Percentiles rank a stretch among this genome's conserved stretches.
phyloP scores from a whole-genome alignment of 1,140 invertebrate genomes.

The Sarcophaga bullata region DNA sequence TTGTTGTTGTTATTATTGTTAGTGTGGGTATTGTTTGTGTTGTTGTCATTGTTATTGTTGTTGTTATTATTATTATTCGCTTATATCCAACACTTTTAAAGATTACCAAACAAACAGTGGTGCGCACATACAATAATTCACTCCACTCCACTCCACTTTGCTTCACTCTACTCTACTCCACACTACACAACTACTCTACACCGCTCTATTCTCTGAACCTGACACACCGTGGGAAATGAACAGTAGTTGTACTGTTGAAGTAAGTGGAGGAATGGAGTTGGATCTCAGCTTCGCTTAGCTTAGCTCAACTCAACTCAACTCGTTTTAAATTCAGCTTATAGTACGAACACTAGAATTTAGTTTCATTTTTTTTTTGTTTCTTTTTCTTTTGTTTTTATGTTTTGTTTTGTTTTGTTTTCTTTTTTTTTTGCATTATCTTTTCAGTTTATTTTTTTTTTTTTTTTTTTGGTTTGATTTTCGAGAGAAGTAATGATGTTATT shows the following conservation, averaged over 20 bases:
- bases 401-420: neutral
- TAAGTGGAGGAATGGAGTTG: conserved; percentile 36
- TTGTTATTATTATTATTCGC: neutral
- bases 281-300: neutral
- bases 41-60: neutral
- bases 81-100: neutral
- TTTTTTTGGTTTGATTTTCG: neutral
- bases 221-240: conserved; percentile 65
- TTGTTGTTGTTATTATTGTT: neutral
- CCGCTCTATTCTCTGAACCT: conserved; percentile 31
- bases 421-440: neutral
- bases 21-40: neutral
- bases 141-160: neutral
- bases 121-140: neutral
- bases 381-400: neutral
- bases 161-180: neutral
- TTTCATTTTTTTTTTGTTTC: neutral
- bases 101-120: neutral
- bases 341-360: neutral
- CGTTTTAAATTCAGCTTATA: too few relatives aligned
- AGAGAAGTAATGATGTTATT: conserved; percentile 15
- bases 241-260: conserved; percentile 52
- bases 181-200: neutral
- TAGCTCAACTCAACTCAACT: too few relatives aligned
- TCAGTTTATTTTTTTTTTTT: too few relatives aligned